Evolutionary conservation across 2,797 vertebrate species (phyloP), one percentile per base, ranked within the genome.

Genomic region (Xenops minutus): DNA sequence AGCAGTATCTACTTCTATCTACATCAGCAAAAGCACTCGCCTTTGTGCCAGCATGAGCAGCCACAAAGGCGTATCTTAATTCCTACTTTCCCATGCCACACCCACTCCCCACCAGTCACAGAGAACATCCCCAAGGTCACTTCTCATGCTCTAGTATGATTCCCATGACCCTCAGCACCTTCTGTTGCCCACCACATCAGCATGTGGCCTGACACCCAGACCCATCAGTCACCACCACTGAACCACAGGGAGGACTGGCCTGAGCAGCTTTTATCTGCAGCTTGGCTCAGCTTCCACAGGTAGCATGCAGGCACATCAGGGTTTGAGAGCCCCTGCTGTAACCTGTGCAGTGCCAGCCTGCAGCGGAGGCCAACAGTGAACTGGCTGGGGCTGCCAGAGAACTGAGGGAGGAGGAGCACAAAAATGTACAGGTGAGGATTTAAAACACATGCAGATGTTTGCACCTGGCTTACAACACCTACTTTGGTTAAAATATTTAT

Each of bases 171-270:
- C 17, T 61, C 61, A 5, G 2, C 26, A 83, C 56, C 32, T 37
- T 32, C 59, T 32, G 6, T 43, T 77, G 76, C 85, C 2, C 23
- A 67, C 14, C 5, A 14, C 11, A 19, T 1, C 44, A 36, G 21
- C 56, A 44, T 5, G 29, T 46, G 34, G 20, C 62, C 54, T 1
- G 2, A 74, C 26, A 74, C 1, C 19, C 13, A 3, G 17, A 36
- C 5, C 56, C 58, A 14, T 0, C 0, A 2, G 23, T 2, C 77
- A n/a, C 37, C 5, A 3, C 5, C 0, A 12, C 14, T 1, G 0
- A 32, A 48, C 13, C 49, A 36, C 43, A 44, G 39, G 10, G 1
- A 79, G 39, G 29, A 16, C 43, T 75, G 68, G 32, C 48, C 63
- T 44, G 37, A 77, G 29, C 10, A 36, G 9, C 2, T 23, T 29